Conservation (phyloP, 2,113 vertebrate species). For the Cyanoramphus novaezelandiae region DNA sequence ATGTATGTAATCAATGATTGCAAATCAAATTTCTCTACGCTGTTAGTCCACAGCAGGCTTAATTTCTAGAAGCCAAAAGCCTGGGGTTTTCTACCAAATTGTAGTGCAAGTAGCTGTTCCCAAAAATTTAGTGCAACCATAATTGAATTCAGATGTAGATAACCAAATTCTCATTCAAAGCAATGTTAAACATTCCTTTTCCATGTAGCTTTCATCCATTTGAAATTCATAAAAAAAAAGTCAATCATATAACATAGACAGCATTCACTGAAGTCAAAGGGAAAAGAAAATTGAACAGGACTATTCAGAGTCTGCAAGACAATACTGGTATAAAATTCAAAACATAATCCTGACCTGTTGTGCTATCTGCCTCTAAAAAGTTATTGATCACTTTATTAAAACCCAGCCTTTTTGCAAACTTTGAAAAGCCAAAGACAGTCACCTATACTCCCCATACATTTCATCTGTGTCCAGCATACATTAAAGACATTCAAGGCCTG, state of each 20-base stretch:
- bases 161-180: neutral
- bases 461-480: neutral
- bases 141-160: neutral
- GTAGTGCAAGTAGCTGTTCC: neutral
- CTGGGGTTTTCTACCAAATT: neutral
- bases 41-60: neutral
- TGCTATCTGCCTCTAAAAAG: neutral
- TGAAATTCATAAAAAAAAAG: neutral
- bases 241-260: neutral
- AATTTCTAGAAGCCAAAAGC: neutral
- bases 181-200: neutral
- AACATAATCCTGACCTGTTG: neutral
- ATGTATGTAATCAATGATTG: neutral
- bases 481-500: neutral
- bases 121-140: neutral
- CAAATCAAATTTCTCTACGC: neutral
- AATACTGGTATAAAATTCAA: neutral
- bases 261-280: neutral
- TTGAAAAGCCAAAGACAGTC: neutral
- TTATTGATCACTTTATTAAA: neutral
- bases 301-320: neutral
- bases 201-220: neutral
- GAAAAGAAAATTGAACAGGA: neutral
- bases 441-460: neutral
- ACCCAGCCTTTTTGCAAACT: neutral